Percentiles rank a stretch among this genome's conserved stretches.
These are phyloP conservation scores for Triplophysa rosa DNA, from an alignment of 2,113 vertebrate genomes.

Conservation along the genomic window DNA sequence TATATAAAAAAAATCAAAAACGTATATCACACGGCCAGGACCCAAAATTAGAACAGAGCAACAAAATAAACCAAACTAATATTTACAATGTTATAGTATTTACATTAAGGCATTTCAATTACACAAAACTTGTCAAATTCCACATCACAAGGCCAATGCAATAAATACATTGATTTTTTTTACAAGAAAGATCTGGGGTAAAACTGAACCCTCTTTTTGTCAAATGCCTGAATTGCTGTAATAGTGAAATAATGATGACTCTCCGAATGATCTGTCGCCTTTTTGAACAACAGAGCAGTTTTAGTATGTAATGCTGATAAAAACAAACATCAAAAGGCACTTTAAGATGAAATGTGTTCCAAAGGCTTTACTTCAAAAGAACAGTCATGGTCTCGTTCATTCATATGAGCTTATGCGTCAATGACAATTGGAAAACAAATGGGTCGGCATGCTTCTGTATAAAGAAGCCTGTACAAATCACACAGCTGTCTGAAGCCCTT, in stretches of 20 bases:
- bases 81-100: slow-evolving; percentile 74
- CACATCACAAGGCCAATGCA: slow-evolving; percentile 67
- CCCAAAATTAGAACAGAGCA: slow-evolving; percentile 67
- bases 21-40: slow-evolving; percentile 64
- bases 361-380: slow-evolving; percentile 47
- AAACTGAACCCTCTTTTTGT: slow-evolving; percentile 61
- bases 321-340: slow-evolving; percentile 55
- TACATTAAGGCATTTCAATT: slow-evolving; percentile 81
- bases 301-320: slow-evolving; percentile 26
- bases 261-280: not conserved
- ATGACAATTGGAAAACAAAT: slow-evolving; percentile 43
- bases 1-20: slow-evolving; percentile 33
- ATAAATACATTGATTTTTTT: slow-evolving; percentile 75
- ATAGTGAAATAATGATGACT: slow-evolving; percentile 10
- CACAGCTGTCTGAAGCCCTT: slow-evolving; percentile 51
- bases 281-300: not conserved
- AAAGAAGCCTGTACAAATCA: slow-evolving; percentile 50
- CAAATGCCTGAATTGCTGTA: slow-evolving; percentile 49
- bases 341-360: slow-evolving; percentile 55
- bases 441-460: slow-evolving; percentile 42
- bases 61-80: slow-evolving; percentile 60
- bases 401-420: slow-evolving; percentile 48
- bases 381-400: slow-evolving; percentile 52
- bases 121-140: slow-evolving; percentile 68
- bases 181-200: slow-evolving; percentile 72